These are phyloP conservation scores for Dryococelus australis DNA, from an alignment of 2,888 invertebrate species.

Conservation along the genomic window DNA sequence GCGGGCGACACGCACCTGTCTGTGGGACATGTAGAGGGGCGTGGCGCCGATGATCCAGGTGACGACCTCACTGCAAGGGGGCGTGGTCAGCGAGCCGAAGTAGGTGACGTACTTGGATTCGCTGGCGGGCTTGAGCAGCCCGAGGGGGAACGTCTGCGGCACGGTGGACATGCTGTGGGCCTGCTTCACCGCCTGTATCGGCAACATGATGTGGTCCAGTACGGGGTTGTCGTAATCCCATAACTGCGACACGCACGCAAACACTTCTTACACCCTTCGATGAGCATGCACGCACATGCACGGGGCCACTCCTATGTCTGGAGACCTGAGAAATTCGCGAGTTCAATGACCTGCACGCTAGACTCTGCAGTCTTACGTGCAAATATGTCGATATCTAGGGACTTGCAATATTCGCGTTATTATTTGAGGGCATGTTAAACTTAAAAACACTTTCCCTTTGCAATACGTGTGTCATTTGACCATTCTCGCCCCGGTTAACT, in stretches of 20 bases:
- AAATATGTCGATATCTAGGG: no score
- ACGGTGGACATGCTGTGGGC: background rate
- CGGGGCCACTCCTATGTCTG: no score
- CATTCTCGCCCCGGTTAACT: no score
- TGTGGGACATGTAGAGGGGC: conserved; percentile 25
- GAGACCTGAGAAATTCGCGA: no score
- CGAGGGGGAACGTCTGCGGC: conserved; percentile 34
- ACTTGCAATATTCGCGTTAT: no score
- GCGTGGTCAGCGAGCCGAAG: conserved; percentile 39
- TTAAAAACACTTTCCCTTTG: no score
- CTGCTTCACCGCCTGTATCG: background rate
- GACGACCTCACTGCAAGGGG: conserved; percentile 38
- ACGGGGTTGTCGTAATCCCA: conserved; percentile 21
- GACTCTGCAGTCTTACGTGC: no score
- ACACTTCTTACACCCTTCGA: no score
- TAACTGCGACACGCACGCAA: conserved; percentile 13
- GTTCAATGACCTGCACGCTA: no score
- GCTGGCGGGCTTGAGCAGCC: conserved; percentile 18
- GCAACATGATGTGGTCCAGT: conserved; percentile 23
- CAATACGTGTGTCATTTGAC: no score
- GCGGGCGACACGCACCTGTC: conserved; percentile 12
- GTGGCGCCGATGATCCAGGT: conserved; percentile 34
- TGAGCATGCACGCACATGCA: no score
- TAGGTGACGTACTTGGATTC: conserved; percentile 34
- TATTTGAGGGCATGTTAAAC: no score